A percentile compares a stretch with the other conserved stretches of the same genome.
Conservation (phyloP, 2,797 vertebrate genomes). For the Enoplosus armatus region DNA sequence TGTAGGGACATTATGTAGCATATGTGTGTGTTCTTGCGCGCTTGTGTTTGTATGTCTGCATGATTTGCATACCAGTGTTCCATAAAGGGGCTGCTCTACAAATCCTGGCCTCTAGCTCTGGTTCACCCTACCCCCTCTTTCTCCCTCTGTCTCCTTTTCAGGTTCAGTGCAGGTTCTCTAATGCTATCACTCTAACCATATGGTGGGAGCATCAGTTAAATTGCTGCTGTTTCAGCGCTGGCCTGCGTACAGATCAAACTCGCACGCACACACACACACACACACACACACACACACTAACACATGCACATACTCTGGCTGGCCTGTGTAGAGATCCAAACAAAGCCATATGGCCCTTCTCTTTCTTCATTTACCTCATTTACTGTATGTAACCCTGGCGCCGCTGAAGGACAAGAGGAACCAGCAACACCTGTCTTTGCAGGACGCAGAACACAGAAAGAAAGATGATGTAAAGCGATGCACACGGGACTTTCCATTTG, state of each 20-base stretch:
- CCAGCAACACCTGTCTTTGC: slow-evolving; percentile 51
- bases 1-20: slow-evolving; percentile 42
- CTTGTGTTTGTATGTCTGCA: slow-evolving; percentile 22
- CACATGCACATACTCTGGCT: slow-evolving; percentile 35
- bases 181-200: slow-evolving; percentile 86
- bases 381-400: slow-evolving; percentile 60
- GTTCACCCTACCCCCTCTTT: slow-evolving; percentile 43
- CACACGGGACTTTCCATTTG: slow-evolving; percentile 25
- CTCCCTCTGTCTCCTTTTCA: slow-evolving; percentile 68
- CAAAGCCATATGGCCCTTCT: slow-evolving; percentile 76
- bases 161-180: slow-evolving; percentile 80
- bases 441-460: slow-evolving; percentile 31
- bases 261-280: slow-evolving; percentile 6
- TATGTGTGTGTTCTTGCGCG: slow-evolving; percentile 35
- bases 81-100: slow-evolving; percentile 66
- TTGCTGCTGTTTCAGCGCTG: slow-evolving; percentile 80
- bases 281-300: slow-evolving; percentile 10
- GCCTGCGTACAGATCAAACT: slow-evolving; percentile 68
- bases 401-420: slow-evolving; percentile 69
- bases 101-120: slow-evolving; percentile 63
- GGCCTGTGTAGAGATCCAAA: slow-evolving; percentile 68
- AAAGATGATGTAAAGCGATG: slow-evolving; percentile 17
- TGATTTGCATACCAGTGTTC: slow-evolving; percentile 63
- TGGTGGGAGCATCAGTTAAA: slow-evolving; percentile 85
- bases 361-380: slow-evolving; percentile 72